A percentile compares a stretch with the other conserved stretches of the same genome.
Evolutionary conservation across 2,113 vertebrate species (phyloP).

Genomic region (Falcunculus frontatus): DNA sequence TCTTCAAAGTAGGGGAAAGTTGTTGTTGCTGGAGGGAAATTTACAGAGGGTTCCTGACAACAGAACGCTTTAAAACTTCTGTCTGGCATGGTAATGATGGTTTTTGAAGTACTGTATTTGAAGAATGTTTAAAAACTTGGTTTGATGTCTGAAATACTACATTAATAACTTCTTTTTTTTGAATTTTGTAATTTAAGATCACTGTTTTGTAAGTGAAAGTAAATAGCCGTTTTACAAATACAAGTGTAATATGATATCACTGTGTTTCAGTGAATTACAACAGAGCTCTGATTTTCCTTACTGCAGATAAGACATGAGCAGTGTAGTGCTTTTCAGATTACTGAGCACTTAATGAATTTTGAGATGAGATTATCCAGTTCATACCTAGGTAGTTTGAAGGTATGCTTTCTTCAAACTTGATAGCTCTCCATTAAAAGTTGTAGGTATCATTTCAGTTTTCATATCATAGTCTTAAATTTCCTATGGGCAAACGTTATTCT

Average conservation of each 20-base stretch:
- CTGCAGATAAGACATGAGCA: conserved; percentile 3
- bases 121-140: not conserved
- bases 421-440: not conserved
- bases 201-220: not conserved
- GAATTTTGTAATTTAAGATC: not conserved
- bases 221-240: not conserved
- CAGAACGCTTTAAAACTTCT: not conserved
- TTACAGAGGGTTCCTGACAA: not conserved
- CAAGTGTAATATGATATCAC: not conserved
- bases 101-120: not conserved
- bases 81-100: not conserved
- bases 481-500: not conserved
- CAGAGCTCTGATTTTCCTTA: not conserved
- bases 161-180: not conserved
- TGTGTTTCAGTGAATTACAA: not conserved
- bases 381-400: not conserved
- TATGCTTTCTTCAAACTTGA: not conserved
- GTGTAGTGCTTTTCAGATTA: not conserved
- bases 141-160: not conserved
- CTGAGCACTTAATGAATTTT: not conserved
- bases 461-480: not conserved
- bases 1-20: not conserved
- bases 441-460: not conserved
- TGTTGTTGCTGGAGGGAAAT: not conserved
- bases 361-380: conserved; percentile 34